Evolutionary conservation across 2,113 vertebrate genomes (phyloP), one percentile per base, ranked within the genome.

Genomic region (Oryzias woworae): DNA sequence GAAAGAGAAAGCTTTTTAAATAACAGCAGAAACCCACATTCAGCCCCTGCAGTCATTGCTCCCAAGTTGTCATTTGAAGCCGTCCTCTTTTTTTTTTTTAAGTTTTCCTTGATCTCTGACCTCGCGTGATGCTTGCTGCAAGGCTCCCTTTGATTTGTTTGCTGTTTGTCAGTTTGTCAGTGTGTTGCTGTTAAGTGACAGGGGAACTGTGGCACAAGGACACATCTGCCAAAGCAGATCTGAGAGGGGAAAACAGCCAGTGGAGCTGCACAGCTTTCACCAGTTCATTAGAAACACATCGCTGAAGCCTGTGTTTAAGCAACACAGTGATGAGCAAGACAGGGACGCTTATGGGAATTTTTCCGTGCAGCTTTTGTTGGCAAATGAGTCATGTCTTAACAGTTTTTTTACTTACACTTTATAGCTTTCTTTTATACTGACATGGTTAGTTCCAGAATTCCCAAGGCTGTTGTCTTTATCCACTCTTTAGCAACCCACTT

Each of bases 81-180:
- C 3, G 16, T 48, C 5, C 16, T 45, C 6, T 45, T 14, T 45
- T 17, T 45, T 48, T 8, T 62, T 58, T 49, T 43, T 43, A 22
- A n/a, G 47, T 59, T 57, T 28, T 18, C 69, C 75, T 74, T 74
- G 46, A 77, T 69, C 69, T 66, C 47, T 71, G 62, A 60, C 74
- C 71, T 68, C 7, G 8, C 57, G 26, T 28, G 44, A 59, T 47
- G 55, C 53, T 54, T 31, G 15, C 62, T 2, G 0, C 36, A 52
- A 75, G 31, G 55, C 13, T 24, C 36, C 22, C 48, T 66, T 60
- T 80, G 62, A 81, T 69, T 69, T 58, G 48, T 74, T 76, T 73
- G 47, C 47, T 1, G 42, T 56, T 64, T 2, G 0, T 67, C 41
- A 36, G 2, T 51, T 13, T 1, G 42, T 56, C 63, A 2, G 0